These are phyloP conservation scores for Eulemur mongoz DNA, from an alignment of 2,797 vertebrate species.

Conservation along the genomic window DNA sequence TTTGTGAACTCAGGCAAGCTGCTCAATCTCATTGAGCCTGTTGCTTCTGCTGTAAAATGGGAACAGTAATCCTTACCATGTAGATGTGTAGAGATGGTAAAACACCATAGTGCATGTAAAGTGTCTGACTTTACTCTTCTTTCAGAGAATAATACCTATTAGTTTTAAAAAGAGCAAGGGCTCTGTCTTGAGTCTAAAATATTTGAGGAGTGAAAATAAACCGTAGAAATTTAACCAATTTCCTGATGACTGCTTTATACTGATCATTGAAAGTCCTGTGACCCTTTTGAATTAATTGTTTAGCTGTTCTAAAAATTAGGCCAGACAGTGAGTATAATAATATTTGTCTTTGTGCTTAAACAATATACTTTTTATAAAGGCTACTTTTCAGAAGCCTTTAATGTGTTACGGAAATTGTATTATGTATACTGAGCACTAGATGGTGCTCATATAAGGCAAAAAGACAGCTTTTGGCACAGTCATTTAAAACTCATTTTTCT, in stretches of 20 bases:
- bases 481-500: background rate
- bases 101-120: background rate
- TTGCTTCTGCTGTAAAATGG: background rate
- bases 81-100: background rate
- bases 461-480: slow-evolving; percentile 38
- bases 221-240: background rate
- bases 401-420: background rate
- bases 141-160: background rate
- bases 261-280: background rate
- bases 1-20: background rate
- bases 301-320: slow-evolving; percentile 6
- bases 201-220: background rate
- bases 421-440: slow-evolving; percentile 80
- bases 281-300: background rate
- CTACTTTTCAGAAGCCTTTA: background rate
- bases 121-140: background rate
- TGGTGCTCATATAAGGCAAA: slow-evolving; percentile 83
- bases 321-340: background rate
- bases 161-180: background rate
- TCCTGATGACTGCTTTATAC: background rate
- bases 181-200: slow-evolving; percentile 22
- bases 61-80: background rate
- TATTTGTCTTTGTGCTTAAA: background rate
- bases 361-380: background rate
- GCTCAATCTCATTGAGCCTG: background rate